phyloP scores from a whole-genome alignment of 2,113 vertebrate genomes.

The Jaculus jaculus region DNA sequence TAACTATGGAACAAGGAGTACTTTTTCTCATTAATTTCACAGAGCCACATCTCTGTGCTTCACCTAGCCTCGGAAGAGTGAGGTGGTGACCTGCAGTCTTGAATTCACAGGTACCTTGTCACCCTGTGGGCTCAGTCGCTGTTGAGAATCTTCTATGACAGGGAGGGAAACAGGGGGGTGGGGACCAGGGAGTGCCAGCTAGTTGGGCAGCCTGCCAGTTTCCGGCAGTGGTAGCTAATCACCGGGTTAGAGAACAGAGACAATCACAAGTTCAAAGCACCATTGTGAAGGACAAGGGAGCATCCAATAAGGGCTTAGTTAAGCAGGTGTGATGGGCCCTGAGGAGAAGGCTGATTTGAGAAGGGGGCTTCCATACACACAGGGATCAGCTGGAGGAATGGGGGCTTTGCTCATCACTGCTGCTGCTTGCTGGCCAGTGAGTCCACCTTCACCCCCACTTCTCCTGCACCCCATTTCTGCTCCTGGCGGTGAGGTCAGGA shows the following conservation, averaged over 20 bases:
- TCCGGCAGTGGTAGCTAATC: slow-evolving; percentile 17
- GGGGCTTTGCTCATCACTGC: not conserved
- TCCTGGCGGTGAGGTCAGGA: slow-evolving; percentile 49
- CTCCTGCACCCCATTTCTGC: not conserved
- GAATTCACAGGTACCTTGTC: not conserved
- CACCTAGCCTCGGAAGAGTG: not conserved
- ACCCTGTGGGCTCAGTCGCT: not conserved
- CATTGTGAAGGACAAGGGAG: not conserved
- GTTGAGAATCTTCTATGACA: not conserved
- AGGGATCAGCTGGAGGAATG: not conserved
- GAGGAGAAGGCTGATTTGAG: not conserved
- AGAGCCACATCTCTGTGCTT: not conserved
- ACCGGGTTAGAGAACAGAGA: not conserved
- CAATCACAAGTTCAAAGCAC: slow-evolving; percentile 12
- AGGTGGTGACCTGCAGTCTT: not conserved
- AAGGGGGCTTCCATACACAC: not conserved
- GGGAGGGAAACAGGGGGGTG: not conserved
- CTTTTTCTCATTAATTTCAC: not conserved
- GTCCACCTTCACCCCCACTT: not conserved
- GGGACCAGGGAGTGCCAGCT: not conserved
- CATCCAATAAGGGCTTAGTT: not conserved
- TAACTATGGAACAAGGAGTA: too few relatives aligned
- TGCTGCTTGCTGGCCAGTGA: slow-evolving; percentile 45
- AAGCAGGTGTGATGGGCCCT: not conserved
- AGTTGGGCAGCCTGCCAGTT: slow-evolving; percentile 37